A percentile compares a stretch with the other conserved stretches of the same genome.
phyloP scores from a whole-genome alignment of 2,797 vertebrate genomes.

The Emydoidea blandingii region DNA sequence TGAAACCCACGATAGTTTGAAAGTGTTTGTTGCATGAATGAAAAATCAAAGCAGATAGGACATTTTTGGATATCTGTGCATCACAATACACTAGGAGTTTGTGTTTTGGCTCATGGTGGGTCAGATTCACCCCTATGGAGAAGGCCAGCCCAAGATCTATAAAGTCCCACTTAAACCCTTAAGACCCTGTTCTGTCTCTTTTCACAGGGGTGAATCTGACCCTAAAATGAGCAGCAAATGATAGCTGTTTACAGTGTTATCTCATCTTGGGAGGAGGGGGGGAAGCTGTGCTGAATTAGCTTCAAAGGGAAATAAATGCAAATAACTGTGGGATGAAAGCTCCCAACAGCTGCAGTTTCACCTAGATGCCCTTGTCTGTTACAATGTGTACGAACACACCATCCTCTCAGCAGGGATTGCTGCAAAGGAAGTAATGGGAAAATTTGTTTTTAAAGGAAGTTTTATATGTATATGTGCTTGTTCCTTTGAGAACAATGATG shows the following conservation, averaged over 20 bases:
- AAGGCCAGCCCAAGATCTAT: background rate
- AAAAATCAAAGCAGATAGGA: background rate
- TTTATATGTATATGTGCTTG: background rate
- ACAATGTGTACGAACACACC: background rate
- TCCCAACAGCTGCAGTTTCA: rapidly evolving
- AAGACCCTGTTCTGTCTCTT: background rate
- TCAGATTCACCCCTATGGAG: background rate
- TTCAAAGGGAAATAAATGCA: background rate
- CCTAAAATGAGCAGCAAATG: background rate
- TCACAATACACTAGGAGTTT: background rate
- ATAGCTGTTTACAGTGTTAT: background rate
- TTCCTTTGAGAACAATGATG: background rate
- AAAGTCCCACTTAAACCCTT: background rate
- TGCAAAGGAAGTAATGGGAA: background rate
- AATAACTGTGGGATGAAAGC: background rate
- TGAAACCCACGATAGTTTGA: background rate
- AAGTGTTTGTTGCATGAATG: background rate
- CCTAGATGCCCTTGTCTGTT: background rate
- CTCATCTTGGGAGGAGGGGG: background rate
- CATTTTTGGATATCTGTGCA: background rate
- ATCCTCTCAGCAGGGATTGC: background rate
- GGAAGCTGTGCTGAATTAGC: background rate
- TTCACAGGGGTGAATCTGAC: background rate
- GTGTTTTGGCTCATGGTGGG: background rate
- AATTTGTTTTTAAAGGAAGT: background rate